Evolutionary conservation across 37 sponge, comb jelly and placozoan genomes (phyloP), one percentile per base, ranked within the genome.

Genomic region (Oopsacas minuta): DNA sequence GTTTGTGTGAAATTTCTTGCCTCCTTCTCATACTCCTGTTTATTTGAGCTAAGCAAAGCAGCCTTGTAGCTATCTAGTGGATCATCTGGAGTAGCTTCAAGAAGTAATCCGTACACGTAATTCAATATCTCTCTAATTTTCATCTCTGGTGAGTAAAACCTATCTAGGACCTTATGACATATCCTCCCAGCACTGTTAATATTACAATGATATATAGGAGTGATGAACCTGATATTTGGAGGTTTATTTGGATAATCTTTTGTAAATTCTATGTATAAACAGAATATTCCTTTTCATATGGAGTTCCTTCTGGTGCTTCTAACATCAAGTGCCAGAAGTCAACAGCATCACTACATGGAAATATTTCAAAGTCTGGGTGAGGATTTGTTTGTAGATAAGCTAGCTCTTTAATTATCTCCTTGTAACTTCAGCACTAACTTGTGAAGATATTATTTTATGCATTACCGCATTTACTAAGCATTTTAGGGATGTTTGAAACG

Each of bases 181-280:
- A 85, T 85, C 23, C 28, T 35, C 30, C 85, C 85, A 34, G 52
- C 52, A 30, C 25, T 12, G 36, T 52, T 85, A 10, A 85, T 37
- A 49, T 52, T 85, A 69, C 85, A 85, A 69, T 52, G 85, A 5
- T 39, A 38, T 34, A 85, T 85, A 1, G 49, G 36, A 0, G 85
- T 85, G 25, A 52, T 53, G 52, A 85, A 85, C 22, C 85, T 52
- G 36, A 85, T 52, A 20, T 51, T 53, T 34, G 85, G 85, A 37
- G 85, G 52, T 52, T 25, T 35, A 8, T 17, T 52, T 52, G 85
- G 85, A 52, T 85, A 85, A 36, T 85, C 61, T 1, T 52, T 12
- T 5, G 52, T 52, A 69, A 85, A 85, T 36, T 30, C 52, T n/a
- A 36, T 36, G 37, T 85, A 39, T 20, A 85, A 53, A 49, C 52